phyloP scores from a whole-genome alignment of 2,797 vertebrate species.

The Siniperca scherzeri region DNA sequence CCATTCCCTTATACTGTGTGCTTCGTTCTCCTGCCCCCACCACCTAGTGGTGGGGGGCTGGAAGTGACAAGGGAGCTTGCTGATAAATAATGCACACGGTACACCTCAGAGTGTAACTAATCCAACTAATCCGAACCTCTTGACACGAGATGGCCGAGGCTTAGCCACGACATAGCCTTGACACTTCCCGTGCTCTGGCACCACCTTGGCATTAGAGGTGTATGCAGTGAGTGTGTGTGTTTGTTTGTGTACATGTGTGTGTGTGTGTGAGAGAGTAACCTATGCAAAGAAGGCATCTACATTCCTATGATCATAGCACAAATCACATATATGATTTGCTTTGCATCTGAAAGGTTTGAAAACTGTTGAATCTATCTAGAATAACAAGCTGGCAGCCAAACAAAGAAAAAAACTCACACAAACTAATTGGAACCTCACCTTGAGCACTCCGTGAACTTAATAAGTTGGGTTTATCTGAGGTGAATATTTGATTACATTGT shows the following conservation, averaged over 20 bases:
- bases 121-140: slow-evolving; percentile 80
- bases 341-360: slow-evolving; percentile 22
- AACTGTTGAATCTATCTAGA: neutral
- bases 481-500: slow-evolving; percentile 58
- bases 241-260: slow-evolving; percentile 2
- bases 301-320: neutral
- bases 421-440: slow-evolving; percentile 15
- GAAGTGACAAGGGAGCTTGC: slow-evolving; percentile 56
- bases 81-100: slow-evolving; percentile 82
- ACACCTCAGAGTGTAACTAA: slow-evolving; percentile 80
- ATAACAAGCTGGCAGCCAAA: slow-evolving; percentile 51
- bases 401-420: slow-evolving; percentile 27
- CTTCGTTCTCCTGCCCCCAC: slow-evolving; percentile 25
- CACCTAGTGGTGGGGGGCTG: neutral
- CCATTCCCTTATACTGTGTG: slow-evolving; percentile 78
- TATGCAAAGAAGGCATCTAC: neutral
- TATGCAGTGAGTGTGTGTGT: neutral
- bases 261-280: neutral
- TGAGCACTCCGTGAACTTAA: slow-evolving; percentile 21
- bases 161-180: slow-evolving; percentile 57
- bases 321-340: slow-evolving; percentile 15
- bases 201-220: slow-evolving; percentile 18
- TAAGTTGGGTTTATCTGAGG: slow-evolving; percentile 54
- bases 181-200: slow-evolving; percentile 10
- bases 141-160: slow-evolving; percentile 68